Evolutionary conservation across 92 coral and sea anemone genomes (phyloP).

Genomic region (Epizoanthus rinbou): DNA sequence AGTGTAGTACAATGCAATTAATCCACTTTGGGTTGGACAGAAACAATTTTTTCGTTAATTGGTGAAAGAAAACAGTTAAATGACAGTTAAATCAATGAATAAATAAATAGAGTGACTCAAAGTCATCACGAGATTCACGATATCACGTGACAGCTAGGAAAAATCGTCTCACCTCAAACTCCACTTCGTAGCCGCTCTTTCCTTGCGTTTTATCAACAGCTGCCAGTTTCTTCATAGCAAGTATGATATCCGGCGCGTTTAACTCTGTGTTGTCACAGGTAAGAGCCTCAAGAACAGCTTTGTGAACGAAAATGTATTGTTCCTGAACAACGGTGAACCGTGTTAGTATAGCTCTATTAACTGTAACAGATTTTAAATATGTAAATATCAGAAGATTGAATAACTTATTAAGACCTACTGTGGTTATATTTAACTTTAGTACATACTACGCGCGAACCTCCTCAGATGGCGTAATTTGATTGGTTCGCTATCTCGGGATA

Average conservation of each 20-base stretch:
- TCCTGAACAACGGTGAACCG: neutral
- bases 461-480: too few species aligned
- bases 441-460: too few species aligned
- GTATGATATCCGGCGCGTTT: neutral
- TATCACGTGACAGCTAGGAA: neutral
- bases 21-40: neutral
- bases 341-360: too few species aligned
- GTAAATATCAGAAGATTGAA: too few species aligned
- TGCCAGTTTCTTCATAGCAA: slow-evolving; percentile 25
- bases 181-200: slow-evolving; percentile 31
- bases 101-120: too few species aligned
- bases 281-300: slow-evolving; percentile 35
- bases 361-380: too few species aligned
- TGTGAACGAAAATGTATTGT: slow-evolving; percentile 31
- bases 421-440: too few species aligned
- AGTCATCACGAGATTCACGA: neutral
- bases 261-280: slow-evolving; percentile 36
- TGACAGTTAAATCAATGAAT: too few species aligned
- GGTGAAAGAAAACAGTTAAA: too few species aligned
- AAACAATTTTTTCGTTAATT: neutral
- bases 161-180: slow-evolving; percentile 17
- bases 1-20: too few species aligned
- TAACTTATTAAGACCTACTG: too few species aligned
- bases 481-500: too few species aligned
- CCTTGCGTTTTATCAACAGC: slow-evolving; percentile 13